Conservation (phyloP, 2,113 vertebrate species). For the Cyprinodon tularosa region DNA sequence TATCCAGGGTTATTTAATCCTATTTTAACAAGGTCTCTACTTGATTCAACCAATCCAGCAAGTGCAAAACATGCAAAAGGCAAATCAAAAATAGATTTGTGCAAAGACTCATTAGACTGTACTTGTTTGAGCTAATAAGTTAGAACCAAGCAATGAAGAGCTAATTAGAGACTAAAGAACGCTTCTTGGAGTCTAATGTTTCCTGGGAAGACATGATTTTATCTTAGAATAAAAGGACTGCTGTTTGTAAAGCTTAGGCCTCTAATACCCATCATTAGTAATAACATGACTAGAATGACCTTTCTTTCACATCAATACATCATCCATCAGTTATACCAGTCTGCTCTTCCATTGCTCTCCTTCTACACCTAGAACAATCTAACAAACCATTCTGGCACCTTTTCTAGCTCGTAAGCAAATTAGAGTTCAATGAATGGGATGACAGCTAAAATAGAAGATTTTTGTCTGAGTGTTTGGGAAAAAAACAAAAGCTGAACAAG, state of each 20-base stretch:
- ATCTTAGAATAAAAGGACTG: conserved; percentile 1
- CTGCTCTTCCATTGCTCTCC: conserved; percentile 7
- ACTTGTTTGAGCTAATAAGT: conserved; percentile 24
- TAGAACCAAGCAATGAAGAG: conserved; percentile 18
- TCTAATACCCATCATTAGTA: conserved; percentile 2
- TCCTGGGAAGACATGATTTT: conserved; percentile 10
- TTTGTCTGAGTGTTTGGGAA: not conserved
- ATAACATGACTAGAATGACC: not conserved
- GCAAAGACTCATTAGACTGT: conserved; percentile 3
- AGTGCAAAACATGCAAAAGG: not conserved
- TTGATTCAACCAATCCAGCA: not conserved
- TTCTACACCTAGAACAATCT: conserved; percentile 3
- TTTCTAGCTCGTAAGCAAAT: conserved; percentile 17
- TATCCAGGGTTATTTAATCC: not conserved
- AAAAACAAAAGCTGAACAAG: conserved; percentile 1
- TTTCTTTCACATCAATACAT: conserved; percentile 1
- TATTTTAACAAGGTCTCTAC: not conserved
- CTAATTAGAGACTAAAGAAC: conserved; percentile 19
- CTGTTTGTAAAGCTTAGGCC: conserved; percentile 6
- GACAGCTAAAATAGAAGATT: not conserved
- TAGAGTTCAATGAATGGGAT: not conserved
- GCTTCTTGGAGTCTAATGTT: conserved; percentile 15
- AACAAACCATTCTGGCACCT: conserved; percentile 6
- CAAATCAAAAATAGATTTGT: conserved; percentile 16
- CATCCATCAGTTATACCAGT: not conserved